Base-by-base conservation (phyloP, 2,888 invertebrate genomes). In the Maniola hyperantus region DNA sequence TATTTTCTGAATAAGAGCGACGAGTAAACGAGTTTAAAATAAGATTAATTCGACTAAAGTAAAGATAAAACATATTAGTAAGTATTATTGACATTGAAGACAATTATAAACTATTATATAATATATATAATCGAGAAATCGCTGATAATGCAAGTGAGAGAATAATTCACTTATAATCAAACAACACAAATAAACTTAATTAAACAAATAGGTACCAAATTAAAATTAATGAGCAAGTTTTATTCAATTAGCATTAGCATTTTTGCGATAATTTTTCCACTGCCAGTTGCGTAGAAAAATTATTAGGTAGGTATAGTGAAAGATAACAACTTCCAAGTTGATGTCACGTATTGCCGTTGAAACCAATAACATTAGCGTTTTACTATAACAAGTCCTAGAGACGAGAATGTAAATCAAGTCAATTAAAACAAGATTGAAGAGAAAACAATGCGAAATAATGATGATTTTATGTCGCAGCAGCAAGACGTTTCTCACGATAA, bases 361-460 rank as follows among this genome's bases (percentile, higher is more conserved):
- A 20, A 2, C 13, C 6, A 57, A 57, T 39, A 20, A 57, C 20
- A 57, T n/a, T 57, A 20, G 18, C 13, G 20, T 42, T 42, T 20
- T 20, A 57, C 20, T 20, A 18, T 55, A 20, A 57, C 57, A 42
- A 57, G 18, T 42, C 13, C 13, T 20, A 18, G 36, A 4, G 36
- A 13, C 42, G 1, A 20, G n/a, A 57, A 57, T 57, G 20, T 42
- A 42, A 57, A 57, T 6, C 42, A 13, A 57, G 57, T 20, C 20
- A 26, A 26, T 42, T 20, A 55, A 36, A 57, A 55, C 5, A 6
- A 18, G 7, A 39, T n/a, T 26, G 33, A 13, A 36, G 4, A 20
- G 26, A 26, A 18, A 42, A 57, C 57, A 42, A 57, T 55, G 36
- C 34, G 10, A 54, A 54, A 54, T 10, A 55, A 55, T 36, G 8